A percentile compares a stretch with the other conserved stretches of the same genome.
These are phyloP conservation scores for Spilosoma lubricipeda DNA, from an alignment of 2,888 invertebrate species.

Conservation along the genomic window DNA sequence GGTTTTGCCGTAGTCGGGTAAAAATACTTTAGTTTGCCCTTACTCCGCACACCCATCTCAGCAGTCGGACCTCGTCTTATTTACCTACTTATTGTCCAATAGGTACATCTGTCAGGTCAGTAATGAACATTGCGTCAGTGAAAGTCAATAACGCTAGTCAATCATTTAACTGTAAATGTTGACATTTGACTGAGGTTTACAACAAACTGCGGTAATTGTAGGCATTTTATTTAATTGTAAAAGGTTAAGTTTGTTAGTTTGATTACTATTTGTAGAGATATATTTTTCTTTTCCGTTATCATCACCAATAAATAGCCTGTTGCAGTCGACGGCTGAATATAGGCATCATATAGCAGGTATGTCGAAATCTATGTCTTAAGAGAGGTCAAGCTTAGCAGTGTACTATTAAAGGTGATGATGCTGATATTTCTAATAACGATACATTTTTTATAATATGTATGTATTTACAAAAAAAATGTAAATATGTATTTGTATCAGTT, in stretches of 20 bases:
- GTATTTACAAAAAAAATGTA: too few species aligned
- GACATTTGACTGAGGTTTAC: conserved; percentile 22
- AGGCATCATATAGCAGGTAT: too few species aligned
- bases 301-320: too few species aligned
- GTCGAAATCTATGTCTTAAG: neutral
- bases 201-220: conserved; percentile 7
- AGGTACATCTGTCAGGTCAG: neutral
- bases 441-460: too few species aligned
- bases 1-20: too few species aligned
- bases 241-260: conserved; percentile 14
- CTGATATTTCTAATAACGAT: too few species aligned
- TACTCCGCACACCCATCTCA: neutral
- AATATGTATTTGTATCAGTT: too few species aligned
- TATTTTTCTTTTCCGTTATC: too few species aligned
- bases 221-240: conserved; percentile 18
- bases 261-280: neutral
- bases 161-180: conserved; percentile 36
- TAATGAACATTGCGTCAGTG: conserved; percentile 37
- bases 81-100: conserved; percentile 5
- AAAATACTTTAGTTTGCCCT: neutral
- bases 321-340: too few species aligned
- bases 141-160: conserved; percentile 47
- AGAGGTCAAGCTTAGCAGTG: neutral
- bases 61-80: neutral
- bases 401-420: too few species aligned